Base-by-base conservation (phyloP, 2,797 vertebrate species). In the Silurus lanzhouensis region DNA sequence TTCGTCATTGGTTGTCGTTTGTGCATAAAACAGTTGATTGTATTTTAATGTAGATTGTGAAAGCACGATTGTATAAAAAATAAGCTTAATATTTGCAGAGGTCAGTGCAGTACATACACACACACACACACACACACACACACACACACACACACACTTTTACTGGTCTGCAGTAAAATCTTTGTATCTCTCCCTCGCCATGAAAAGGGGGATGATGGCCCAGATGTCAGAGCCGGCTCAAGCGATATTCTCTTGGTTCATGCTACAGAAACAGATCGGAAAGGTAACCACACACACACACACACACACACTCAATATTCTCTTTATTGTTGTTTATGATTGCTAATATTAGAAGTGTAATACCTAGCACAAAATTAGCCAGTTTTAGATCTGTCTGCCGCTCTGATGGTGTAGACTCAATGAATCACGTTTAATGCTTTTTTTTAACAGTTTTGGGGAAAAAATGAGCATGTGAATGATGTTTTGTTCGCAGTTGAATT, bases 231-330 rank as follows among this genome's bases (percentile, higher is more conserved):
- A 1, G 98, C 98, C 0, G 98, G 98, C 71, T 99, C 98, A 0
- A 97, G 97, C 74, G 97, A 99, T 84, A 99, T 99, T 87, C 92
- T 99, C 15, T 88, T 99, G 90, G 98, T 99, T 87, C 98, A 99
- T 0, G 98, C 98, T 19, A 99, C 98, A 0, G 97, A 99, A 93
- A 99, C 98, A 0, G 98, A 99, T 91, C 95, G 97, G 90, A 99
- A 98, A 97, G 98, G 98, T 99, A 94, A 84, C 14, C 57, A 27
- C 46, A 75, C 48, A 55, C 10, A 8, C 48, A 38, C 31, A 38
- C 31, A 38, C 17, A 12, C 20, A n/a, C 63, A 64, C 63, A 63
- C 5, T 5, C 60, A 66, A 15, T 3, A 7, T 15, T 75, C 3
- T 75, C 6, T 57, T 12, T 7, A 27, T 1, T 17, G 55, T 58